A percentile compares a stretch with the other conserved stretches of the same genome.
Conservation (phyloP, 2,888 invertebrate species). For the Arctia plantaginis region DNA sequence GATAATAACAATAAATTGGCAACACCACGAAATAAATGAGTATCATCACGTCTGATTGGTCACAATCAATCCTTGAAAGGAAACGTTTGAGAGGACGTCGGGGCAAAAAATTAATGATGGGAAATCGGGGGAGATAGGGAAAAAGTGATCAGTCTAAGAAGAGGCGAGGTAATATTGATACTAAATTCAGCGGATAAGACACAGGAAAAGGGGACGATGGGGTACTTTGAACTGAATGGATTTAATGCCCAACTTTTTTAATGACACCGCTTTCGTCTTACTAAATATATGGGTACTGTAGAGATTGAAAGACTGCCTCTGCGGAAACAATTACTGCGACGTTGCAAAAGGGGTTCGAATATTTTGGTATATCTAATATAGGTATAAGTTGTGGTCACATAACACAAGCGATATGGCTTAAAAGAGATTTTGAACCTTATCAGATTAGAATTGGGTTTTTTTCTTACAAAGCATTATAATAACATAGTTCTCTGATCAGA, state of each 20-base stretch:
- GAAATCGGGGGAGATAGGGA: conserved; percentile 68
- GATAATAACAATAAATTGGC: conserved; percentile 56
- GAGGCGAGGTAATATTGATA: conserved; percentile 63
- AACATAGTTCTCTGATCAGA: no score
- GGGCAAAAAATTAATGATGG: conserved; percentile 77
- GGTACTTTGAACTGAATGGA: conserved; percentile 37
- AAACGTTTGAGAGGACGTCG: conserved; percentile 58
- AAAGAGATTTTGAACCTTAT: background rate
- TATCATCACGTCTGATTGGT: conserved; percentile 68
- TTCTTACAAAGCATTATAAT: no score
- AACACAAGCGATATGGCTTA: background rate
- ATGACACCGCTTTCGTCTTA: conserved; percentile 32
- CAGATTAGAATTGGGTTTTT: background rate
- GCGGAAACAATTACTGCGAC: conserved; percentile 5
- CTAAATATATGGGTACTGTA: conserved; percentile 4
- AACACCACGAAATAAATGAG: conserved; percentile 62
- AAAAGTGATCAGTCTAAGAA: conserved; percentile 53
- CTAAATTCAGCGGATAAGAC: conserved; percentile 57
- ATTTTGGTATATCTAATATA: background rate
- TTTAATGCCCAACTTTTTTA: conserved; percentile 37
- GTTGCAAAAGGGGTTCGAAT: background rate
- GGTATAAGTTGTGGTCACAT: background rate
- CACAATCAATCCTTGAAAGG: conserved; percentile 68
- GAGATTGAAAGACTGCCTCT: background rate
- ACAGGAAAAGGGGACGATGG: conserved; percentile 45